Evolutionary conservation across 2,113 vertebrate genomes (phyloP).

Genomic region (Bambusicola thoracicus): DNA sequence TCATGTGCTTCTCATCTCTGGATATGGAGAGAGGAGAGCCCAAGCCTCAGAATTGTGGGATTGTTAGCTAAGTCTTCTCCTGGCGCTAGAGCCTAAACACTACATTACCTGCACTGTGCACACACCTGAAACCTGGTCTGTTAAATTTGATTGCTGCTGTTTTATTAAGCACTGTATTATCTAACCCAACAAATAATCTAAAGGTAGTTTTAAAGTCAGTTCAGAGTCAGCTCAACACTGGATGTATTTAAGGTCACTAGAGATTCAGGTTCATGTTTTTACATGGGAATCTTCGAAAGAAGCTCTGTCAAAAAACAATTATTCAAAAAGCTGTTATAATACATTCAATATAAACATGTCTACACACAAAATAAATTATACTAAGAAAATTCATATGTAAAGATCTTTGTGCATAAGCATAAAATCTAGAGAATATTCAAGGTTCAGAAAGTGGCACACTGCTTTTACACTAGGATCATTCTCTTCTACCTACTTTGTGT

Average conservation of each 20-base stretch:
- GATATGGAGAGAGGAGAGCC: accelerated
- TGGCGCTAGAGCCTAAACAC: neutral
- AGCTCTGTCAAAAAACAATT: neutral
- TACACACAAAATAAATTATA: neutral
- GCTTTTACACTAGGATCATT: accelerated
- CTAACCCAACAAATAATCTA: neutral
- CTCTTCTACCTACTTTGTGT: neutral
- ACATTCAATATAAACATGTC: neutral
- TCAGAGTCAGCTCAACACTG: neutral
- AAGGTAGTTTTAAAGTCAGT: neutral
- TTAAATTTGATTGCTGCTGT: neutral
- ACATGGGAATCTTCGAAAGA: neutral
- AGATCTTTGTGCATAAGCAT: neutral
- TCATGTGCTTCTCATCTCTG: neutral
- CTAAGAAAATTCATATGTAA: neutral
- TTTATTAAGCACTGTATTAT: neutral
- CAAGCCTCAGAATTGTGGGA: neutral
- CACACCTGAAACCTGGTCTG: neutral
- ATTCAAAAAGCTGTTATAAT: neutral
- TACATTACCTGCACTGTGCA: accelerated
- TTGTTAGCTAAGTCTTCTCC: neutral
- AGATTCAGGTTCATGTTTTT: neutral
- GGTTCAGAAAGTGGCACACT: neutral
- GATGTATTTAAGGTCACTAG: neutral
- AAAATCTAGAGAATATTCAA: neutral